phyloP scores from a whole-genome alignment of 2,113 vertebrate species.

The Gallinago media region DNA sequence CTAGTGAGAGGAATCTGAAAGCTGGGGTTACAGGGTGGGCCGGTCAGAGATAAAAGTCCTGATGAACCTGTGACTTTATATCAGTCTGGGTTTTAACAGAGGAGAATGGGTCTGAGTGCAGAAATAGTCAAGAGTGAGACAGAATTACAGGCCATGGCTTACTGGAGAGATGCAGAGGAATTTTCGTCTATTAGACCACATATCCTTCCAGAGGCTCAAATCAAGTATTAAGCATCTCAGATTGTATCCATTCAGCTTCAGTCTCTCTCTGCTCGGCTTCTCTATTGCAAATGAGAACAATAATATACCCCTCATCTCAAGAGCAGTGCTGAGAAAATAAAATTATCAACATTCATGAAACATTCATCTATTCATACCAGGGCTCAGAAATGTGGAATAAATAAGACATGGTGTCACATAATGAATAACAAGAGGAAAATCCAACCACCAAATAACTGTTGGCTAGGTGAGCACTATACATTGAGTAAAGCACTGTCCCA shows the following conservation, averaged over 20 bases:
- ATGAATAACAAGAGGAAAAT: conserved; percentile 10
- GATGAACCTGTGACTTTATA: not conserved
- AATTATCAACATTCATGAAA: conserved; percentile 60
- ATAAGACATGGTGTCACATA: conserved; percentile 13
- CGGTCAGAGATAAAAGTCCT: not conserved
- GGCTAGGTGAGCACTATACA: not conserved
- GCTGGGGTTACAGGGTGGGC: not conserved
- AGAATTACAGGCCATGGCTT: not conserved
- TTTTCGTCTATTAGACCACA: not conserved
- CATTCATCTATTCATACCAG: conserved; percentile 13
- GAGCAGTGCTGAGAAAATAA: conserved; percentile 22
- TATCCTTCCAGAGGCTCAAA: not conserved
- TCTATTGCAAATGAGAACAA: conserved; percentile 36
- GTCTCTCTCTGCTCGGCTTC: not conserved
- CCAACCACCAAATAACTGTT: not conserved
- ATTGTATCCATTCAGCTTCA: not conserved
- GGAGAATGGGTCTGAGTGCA: not conserved
- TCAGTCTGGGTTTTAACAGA: not conserved
- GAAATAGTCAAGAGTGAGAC: not conserved
- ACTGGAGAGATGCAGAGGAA: not conserved
- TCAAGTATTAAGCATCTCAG: not conserved
- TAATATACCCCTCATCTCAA: conserved; percentile 41
- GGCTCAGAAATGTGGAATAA: conserved; percentile 37
- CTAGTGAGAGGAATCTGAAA: not conserved
- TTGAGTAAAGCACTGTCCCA: not conserved